Percentiles rank a stretch among this genome's conserved stretches.
Conservation (phyloP, 2,888 invertebrate species). For the Caenorhabditis doughertyi region DNA sequence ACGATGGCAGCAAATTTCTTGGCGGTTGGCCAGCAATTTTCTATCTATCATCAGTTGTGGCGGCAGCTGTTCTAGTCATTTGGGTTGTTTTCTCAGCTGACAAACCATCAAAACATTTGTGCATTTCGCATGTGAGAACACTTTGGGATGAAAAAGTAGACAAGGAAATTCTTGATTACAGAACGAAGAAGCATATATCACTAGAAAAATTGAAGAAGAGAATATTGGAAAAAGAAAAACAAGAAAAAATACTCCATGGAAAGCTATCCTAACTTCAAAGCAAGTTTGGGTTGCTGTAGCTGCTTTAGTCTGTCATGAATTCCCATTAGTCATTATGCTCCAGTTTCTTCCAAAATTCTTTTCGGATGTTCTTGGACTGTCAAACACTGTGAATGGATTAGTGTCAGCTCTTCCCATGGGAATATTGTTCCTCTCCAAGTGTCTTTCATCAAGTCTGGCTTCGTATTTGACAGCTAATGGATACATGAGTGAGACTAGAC, state of each 20-base stretch:
- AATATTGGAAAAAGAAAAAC: constrained; percentile 78
- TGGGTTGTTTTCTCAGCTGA: constrained; percentile 81
- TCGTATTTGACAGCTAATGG: constrained; percentile 72
- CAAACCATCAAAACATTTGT: constrained; percentile 81
- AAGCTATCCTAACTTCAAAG: constrained; percentile 68
- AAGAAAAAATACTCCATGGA: constrained; percentile 77
- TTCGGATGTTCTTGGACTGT: constrained; percentile 75
- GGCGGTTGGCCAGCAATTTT: constrained; percentile 80
- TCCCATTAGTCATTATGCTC: constrained; percentile 80
- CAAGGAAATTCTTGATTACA: constrained; percentile 38
- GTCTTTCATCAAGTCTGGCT: constrained; percentile 77
- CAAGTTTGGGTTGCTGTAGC: constrained; percentile 78
- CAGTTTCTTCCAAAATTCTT: constrained; percentile 80
- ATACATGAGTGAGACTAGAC: constrained; percentile 40
- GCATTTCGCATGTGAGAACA: constrained; percentile 73
- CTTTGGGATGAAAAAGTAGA: background rate
- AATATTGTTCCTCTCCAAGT: constrained; percentile 79
- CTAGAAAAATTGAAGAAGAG: constrained; percentile 79
- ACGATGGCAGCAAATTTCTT: constrained; percentile 59
- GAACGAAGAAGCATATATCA: constrained; percentile 76
- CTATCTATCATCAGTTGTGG: constrained; percentile 78
- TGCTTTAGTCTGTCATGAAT: constrained; percentile 81
- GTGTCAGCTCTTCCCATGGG: constrained; percentile 79
- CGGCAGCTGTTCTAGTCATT: constrained; percentile 75
- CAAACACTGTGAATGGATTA: constrained; percentile 75